Base-by-base conservation (phyloP, 2,113 vertebrate species). In the Neofelis nebulosa region DNA sequence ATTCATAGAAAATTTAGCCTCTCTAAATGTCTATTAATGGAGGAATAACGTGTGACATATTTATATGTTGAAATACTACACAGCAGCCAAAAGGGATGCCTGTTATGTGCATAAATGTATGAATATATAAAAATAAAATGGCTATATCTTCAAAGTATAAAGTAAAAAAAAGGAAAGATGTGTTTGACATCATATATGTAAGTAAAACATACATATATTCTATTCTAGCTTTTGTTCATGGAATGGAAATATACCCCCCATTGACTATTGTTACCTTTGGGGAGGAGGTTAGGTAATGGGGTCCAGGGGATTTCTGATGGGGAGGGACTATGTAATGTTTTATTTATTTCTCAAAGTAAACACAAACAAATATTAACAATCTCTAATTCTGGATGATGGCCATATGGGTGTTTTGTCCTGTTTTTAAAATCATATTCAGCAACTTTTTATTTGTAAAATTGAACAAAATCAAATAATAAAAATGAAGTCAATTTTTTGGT, bases 261-360 rank as follows among this genome's bases (percentile, higher is more conserved):
- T 27, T 27, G 25, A 38, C 7, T 52, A 9, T 68, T 66, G 16
- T 48, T 83, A n/a, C 23, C 66, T 76, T 61, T 82, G 65, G 48
- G 25, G 31, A 48, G 33, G 29, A 4, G 1, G 0, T 73, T 81
- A 68, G 14, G 48, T 10, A 50, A 21, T 21, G 18, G 10, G 27
- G 55, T 14, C 41, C 18, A 74, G 14, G 12, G 45, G 18, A 82
- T 50, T 82, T 82, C 38, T 88, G 57, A 82, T 15, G 19, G 33
- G 92, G 87, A 71, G 33, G 11, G 38, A 82, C 14, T 7, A 23
- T 23, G 18, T 45, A 73, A 78, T 33, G 16, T 85, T 95, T 85
- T 92, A 16, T 92, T 88, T 89, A n/a, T 55, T 89, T 95, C 63
- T 80, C 25, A 85, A 93, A 63, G 45, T 45, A 92, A 83, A 31